Base-by-base conservation (phyloP, 2,113 vertebrate species). In the Syngnathus scovelli region DNA sequence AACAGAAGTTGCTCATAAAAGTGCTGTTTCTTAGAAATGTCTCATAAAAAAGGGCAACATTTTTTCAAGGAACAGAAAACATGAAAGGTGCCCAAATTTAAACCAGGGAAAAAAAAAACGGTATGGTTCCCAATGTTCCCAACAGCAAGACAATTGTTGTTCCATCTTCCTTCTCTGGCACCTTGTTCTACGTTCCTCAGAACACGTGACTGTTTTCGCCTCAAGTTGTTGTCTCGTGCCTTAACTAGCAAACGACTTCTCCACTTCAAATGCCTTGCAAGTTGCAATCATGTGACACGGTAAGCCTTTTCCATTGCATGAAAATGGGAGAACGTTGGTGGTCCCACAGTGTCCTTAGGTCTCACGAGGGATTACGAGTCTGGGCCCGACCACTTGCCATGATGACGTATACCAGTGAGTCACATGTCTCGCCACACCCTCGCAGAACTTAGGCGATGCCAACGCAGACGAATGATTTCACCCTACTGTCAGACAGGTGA, bases 341-440 rank as follows among this genome's bases (percentile, higher is more conserved):
- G 56, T 19, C 55, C 41, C 10, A 16, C 59, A 21, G 52, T 23
- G 61, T 83, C 78, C 69, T 75, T 48, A 11, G 19, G 68, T 66
- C 59, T 66, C 68, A 66, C 16, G 33, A 6, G 51, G 81, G 84
- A 86, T 88, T 86, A 85, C 63, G 38, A 52, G 63, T 78, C 75
- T n/a, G 39, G 73, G 67, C 70, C 38, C 0, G 80, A 49, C 72
- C 65, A 59, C 61, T 73, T 0, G 61, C 78, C 80, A 70, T 81
- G 71, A 78, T 78, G 61, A 67, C 23, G 27, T 59, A 79, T 68
- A 69, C 48, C 67, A 74, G 49, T 66, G 67, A 85, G 61, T 87
- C 88, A 83, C 71, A 66, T 83, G 82, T 54, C 56, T 70, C 0
- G 71, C 75, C 86, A 72, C 84, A 61, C 80, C 86, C 72, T 75